Base-by-base conservation (phyloP, 2,888 invertebrate species). In the Leucophenga montana region DNA sequence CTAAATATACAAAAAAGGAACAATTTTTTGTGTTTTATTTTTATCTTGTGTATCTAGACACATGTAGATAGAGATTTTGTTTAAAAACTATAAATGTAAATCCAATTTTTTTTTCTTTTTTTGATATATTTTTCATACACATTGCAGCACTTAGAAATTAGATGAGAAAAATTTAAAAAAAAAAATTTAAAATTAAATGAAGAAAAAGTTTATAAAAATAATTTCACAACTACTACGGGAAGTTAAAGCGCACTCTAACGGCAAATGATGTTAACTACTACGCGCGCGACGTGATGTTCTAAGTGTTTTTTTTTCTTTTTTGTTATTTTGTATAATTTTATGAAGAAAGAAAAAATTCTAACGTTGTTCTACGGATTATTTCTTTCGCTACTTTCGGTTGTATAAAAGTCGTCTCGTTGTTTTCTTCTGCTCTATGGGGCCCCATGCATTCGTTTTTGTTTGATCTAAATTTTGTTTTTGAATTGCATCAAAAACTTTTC, bases 1-100 rank as follows among this genome's bases (percentile, higher is more conserved):
- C 83, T 77, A 77, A 77, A 77, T 85, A 85, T 85, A 85, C 85
- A 85, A 85, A 85, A 84, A 85, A 85, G 85, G 85, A 85, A 85
- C 85, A 85, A 75, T 79, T 78, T 81, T 75, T 83, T 82, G 71
- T 70, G 59, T 57, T 13, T 69, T 22, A 22, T 56, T 50, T 71
- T 71, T 64, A 57, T 56, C 53, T 70, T 65, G 62, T 57, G 67
- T 46, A 64, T 53, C 16, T 68, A 78, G 76, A 78, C 78, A 77
- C 78, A 79, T 76, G 77, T 77, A 77, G 66, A 79, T 76, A 77
- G 76, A 77, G 66, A 64, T 77, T 8, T 14, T 57, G 54, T 69
- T n/a, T 66, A 48, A 27, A 56, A 72, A 78, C 80, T 85, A 77
- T 82, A 85, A 86, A 86, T 86, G 86, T 86, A 86, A 86, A 86